phyloP scores from a whole-genome alignment of 2,797 vertebrate genomes.

The Neomorphus geoffroyi region DNA sequence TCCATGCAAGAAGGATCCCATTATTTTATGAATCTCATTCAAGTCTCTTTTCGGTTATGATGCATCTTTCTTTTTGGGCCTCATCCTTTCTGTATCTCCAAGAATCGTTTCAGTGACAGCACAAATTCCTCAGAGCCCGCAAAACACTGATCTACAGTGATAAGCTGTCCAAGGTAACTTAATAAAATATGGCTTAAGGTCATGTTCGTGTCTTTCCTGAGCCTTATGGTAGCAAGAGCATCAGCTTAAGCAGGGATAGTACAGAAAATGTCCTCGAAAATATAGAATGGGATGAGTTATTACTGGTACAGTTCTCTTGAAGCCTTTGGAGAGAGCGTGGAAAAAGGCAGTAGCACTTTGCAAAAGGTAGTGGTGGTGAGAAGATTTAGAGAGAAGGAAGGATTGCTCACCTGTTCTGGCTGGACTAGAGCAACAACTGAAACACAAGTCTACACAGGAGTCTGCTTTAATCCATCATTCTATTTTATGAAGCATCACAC shows the following conservation, averaged over 20 bases:
- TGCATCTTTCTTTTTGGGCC: not conserved
- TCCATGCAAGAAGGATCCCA: not conserved
- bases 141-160: not conserved
- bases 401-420: not conserved
- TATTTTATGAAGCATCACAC: conserved; percentile 61
- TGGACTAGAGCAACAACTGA: not conserved
- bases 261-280: not conserved
- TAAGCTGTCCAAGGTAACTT: not conserved
- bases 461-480: conserved; percentile 58
- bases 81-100: not conserved
- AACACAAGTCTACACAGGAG: conserved; percentile 33
- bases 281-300: not conserved
- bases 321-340: not conserved
- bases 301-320: not conserved
- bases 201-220: not conserved
- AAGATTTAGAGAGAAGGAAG: not conserved
- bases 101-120: not conserved
- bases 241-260: not conserved
- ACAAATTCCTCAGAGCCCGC: not conserved
- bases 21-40: not conserved
- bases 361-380: not conserved
- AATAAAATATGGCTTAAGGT: not conserved
- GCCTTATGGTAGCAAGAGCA: not conserved
- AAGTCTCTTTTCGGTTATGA: not conserved
- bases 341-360: not conserved